Conservation (phyloP, 2,888 invertebrate genomes). For the Cheilosia pagana region DNA sequence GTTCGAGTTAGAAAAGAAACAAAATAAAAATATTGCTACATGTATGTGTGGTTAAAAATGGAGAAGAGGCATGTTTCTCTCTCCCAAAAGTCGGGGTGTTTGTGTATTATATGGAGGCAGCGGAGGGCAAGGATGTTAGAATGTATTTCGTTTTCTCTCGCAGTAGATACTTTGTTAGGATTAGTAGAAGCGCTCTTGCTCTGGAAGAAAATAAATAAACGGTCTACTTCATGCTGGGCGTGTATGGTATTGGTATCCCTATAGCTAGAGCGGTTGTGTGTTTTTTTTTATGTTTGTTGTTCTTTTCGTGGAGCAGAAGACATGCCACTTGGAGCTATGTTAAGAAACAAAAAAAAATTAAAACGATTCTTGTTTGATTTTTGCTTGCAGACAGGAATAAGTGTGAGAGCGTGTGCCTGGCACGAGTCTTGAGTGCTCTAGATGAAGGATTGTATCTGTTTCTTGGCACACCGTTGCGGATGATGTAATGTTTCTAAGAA, state of each 20-base stretch:
- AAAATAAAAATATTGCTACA: slow-evolving; percentile 71
- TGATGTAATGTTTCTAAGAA: slow-evolving; percentile 55
- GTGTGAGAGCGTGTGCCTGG: slow-evolving; percentile 62
- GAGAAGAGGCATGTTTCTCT: slow-evolving; percentile 46
- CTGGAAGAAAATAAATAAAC: slow-evolving; percentile 72
- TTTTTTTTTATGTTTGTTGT: slow-evolving; percentile 3
- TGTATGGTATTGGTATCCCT: no score
- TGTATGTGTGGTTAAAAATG: slow-evolving; percentile 70
- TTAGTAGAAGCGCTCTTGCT: slow-evolving; percentile 65
- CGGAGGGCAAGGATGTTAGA: slow-evolving; percentile 55
- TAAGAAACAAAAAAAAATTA: slow-evolving; percentile 10
- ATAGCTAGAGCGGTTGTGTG: slow-evolving; percentile 16
- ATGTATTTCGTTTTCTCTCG: slow-evolving; percentile 43
- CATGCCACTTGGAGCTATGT: slow-evolving; percentile 18
- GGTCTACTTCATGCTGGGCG: slow-evolving; percentile 24
- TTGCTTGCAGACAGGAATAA: slow-evolving; percentile 11
- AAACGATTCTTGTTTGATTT: slow-evolving; percentile 40
- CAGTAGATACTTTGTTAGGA: slow-evolving; percentile 67
- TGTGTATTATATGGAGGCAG: neutral
- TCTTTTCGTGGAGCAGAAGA: slow-evolving; percentile 9
- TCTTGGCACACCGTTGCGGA: slow-evolving; percentile 61
- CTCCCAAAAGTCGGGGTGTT: slow-evolving; percentile 1
- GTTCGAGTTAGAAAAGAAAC: slow-evolving; percentile 75
- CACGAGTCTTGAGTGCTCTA: slow-evolving; percentile 48
- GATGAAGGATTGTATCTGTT: slow-evolving; percentile 47